phyloP scores from a whole-genome alignment of 2,888 invertebrate species.

The Bimastos eiseni region DNA sequence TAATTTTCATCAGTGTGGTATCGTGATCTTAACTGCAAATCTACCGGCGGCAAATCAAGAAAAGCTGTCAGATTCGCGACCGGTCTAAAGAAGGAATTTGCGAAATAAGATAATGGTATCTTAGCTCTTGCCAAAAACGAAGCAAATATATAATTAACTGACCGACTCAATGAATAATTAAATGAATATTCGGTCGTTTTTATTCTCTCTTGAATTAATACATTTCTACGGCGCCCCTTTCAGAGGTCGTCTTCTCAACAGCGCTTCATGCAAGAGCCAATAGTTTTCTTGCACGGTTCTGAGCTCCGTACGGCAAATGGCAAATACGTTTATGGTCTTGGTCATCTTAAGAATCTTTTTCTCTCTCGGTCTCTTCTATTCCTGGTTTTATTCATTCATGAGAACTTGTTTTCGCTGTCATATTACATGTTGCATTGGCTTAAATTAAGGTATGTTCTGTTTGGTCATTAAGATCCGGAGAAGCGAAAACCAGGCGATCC shows the following conservation, averaged over 20 bases:
- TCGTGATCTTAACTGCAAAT: neutral
- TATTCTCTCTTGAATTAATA: neutral
- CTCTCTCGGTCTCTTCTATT: too few species aligned
- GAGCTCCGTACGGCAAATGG: neutral
- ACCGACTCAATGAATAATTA: neutral
- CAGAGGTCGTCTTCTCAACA: neutral
- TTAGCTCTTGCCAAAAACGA: too few species aligned
- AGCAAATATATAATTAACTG: neutral
- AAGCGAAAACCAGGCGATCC: slow-evolving; percentile 67
- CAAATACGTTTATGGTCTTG: too few species aligned
- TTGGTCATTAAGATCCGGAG: slow-evolving; percentile 46
- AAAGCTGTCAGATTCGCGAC: too few species aligned
- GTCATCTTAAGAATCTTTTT: too few species aligned
- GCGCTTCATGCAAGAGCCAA: neutral
- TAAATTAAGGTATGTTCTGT: neutral
- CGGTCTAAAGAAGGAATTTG: too few species aligned
- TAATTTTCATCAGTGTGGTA: neutral
- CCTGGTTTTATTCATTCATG: neutral
- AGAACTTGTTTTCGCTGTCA: neutral
- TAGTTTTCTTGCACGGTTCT: neutral
- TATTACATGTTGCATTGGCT: neutral
- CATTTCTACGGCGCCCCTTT: neutral
- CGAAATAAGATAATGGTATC: too few species aligned
- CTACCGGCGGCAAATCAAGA: neutral
- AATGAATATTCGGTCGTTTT: neutral